A percentile compares a stretch with the other conserved stretches of the same genome.
phyloP scores from a whole-genome alignment of 1,140 invertebrate species.

The Chironomus tepperi region DNA sequence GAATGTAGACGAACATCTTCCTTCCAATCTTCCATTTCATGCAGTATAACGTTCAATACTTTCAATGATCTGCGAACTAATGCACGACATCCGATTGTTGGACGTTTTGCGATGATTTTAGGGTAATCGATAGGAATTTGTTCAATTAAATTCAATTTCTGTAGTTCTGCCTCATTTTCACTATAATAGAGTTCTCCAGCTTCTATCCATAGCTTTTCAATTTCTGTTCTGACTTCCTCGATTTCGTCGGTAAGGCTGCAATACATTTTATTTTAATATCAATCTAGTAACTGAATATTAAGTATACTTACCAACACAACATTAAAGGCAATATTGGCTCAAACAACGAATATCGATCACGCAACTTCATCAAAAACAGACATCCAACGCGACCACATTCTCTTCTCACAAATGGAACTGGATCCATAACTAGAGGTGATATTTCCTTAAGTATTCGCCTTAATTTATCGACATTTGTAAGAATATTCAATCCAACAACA shows the following conservation, averaged over 20 bases:
- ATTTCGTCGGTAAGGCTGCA: conserved; percentile 59
- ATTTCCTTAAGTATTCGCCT: conserved; percentile 33
- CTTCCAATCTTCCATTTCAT: conserved; percentile 65
- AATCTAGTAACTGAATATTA: too few relatives aligned
- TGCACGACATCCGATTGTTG: conserved; percentile 65
- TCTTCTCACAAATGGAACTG: conserved; percentile 54
- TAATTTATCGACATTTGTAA: conserved; percentile 46
- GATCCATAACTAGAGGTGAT: conserved; percentile 55
- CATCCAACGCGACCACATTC: conserved; percentile 57
- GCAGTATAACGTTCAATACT: conserved; percentile 53
- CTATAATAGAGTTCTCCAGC: conserved; percentile 57
- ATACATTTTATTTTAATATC: conserved; percentile 11
- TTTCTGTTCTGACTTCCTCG: conserved; percentile 48
- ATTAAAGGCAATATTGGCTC: conserved; percentile 63
- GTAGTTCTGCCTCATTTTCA: conserved; percentile 69
- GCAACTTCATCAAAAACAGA: conserved; percentile 55
- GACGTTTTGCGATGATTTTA: conserved; percentile 46
- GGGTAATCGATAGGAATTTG: conserved; percentile 55
- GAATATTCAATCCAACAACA: conserved; percentile 44
- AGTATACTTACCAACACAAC: conserved; percentile 51
- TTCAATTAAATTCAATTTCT: conserved; percentile 58
- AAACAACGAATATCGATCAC: conserved; percentile 71
- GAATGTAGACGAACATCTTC: conserved; percentile 58
- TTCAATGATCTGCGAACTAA: conserved; percentile 58
- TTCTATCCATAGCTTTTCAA: conserved; percentile 54